Base-by-base conservation (phyloP, 2,888 invertebrate genomes). In the Embidobia sp. region DNA sequence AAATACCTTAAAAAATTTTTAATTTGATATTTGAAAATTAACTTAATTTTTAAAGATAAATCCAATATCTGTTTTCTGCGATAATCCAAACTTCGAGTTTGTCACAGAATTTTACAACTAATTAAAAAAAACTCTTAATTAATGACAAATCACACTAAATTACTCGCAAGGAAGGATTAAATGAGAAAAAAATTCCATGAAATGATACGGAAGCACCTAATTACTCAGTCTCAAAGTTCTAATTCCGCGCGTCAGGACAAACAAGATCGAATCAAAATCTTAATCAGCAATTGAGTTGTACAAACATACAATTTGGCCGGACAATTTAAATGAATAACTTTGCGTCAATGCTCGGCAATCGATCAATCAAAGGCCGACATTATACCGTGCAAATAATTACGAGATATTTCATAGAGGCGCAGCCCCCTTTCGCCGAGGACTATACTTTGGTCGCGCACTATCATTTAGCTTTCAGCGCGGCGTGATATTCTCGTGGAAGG, bases 281-380 rank as follows among this genome's bases (percentile, higher is more conserved):
- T 26, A 16, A 31, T 44, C 33, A 19, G 29, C 27, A 40, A 63
- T 49, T 29, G 40, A 40, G 49, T 40, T 40, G 31, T 40, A 40
- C 37, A 51, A 64, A 31, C 53, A 19, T 66, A 16, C 44, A 67
- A 67, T 67, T 67, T 37, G 19, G 16, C 35, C 16, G 27, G 11
- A 44, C 42, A 40, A 35, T 44, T 55, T 13, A 19, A 55, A 40
- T 18, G 46, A 53, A 44, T 55, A 35, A 55, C 13, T 46, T 29
- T 15, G 10, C 46, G 33, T 59, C 48, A 48, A 49, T 35, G 22
- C 8, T n/a, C n/a, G 31, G 3, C 40, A 33, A 61, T 51, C 29
- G 44, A 59, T 69, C 59, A 69, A 49, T 59, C 42, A 49, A 46
- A 33, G 2, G 5, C 15, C 27, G 18, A 51, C 42, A 15, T 35